These are phyloP conservation scores for Burhinus oedicnemus DNA, from an alignment of 2,113 vertebrate species.

Conservation along the genomic window DNA sequence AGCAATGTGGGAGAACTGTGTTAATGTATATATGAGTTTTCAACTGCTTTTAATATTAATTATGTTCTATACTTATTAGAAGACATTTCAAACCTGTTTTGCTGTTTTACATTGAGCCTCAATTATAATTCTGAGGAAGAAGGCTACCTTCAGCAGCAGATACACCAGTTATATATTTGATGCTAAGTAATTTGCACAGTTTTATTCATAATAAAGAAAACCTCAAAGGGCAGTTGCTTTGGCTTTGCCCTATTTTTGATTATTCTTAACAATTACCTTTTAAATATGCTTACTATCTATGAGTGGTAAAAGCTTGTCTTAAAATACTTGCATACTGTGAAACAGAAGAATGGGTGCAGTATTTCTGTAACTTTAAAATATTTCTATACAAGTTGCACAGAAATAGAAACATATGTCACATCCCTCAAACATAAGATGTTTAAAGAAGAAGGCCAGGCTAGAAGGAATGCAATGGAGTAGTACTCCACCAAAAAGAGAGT, in stretches of 20 bases:
- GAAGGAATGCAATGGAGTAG: background rate
- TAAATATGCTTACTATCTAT: background rate
- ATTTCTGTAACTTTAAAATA: constrained; percentile 13
- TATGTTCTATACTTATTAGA: background rate
- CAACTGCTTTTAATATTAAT: constrained; percentile 55
- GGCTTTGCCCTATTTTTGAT: background rate
- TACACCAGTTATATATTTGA: background rate
- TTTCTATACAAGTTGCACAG: background rate
- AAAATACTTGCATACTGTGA: background rate
- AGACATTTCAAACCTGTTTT: constrained; percentile 40
- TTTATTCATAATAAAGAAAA: background rate
- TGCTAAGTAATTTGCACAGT: background rate
- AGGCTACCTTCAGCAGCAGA: background rate
- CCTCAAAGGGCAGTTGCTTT: background rate
- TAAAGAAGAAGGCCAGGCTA: background rate
- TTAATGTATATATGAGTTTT: constrained; percentile 47
- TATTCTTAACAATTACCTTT: background rate
- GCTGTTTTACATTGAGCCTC: constrained; percentile 24
- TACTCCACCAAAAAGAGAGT: background rate
- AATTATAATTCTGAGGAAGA: background rate
- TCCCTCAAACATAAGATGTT: background rate
- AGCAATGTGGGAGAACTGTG: constrained; percentile 24
- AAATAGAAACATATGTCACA: background rate
- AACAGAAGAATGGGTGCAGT: background rate
- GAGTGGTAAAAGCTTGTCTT: background rate